Conservation (phyloP, 1,140 invertebrate species). For the Heliconius eleuchia region DNA sequence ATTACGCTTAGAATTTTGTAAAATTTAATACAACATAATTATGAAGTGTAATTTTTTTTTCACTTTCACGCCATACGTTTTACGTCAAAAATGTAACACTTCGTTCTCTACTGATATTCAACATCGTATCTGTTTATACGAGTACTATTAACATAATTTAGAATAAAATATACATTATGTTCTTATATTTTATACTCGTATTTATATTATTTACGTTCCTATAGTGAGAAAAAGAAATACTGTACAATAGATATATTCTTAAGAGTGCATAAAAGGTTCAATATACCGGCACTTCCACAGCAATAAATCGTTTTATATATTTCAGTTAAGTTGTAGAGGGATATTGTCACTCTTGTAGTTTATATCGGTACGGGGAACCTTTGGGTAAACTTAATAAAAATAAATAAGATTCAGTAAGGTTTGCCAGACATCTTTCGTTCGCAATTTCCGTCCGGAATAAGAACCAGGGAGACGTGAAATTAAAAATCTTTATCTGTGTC, state of each 20-base stretch:
- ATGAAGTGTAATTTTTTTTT: too few species aligned
- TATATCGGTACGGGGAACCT: slow-evolving; percentile 30
- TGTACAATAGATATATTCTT: neutral
- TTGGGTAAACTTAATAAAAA: slow-evolving; percentile 63
- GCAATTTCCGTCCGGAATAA: slow-evolving; percentile 71
- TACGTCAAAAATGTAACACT: too few species aligned
- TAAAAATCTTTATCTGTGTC: slow-evolving; percentile 59
- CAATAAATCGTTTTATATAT: slow-evolving; percentile 29
- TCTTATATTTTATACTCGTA: too few species aligned
- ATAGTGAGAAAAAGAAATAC: neutral
- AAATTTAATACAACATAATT: too few species aligned
- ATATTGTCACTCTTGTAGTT: slow-evolving; percentile 33
- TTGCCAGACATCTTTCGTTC: slow-evolving; percentile 43
- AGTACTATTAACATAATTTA: too few species aligned
- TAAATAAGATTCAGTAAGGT: slow-evolving; percentile 64
- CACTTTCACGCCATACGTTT: too few species aligned
- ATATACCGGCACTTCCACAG: slow-evolving; percentile 6
- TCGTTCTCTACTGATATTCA: too few species aligned
- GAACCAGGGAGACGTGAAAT: slow-evolving; percentile 72
- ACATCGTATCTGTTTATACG: too few species aligned
- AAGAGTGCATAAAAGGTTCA: slow-evolving; percentile 7
- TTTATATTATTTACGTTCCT: too few species aligned
- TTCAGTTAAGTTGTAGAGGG: slow-evolving; percentile 24
- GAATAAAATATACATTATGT: too few species aligned
- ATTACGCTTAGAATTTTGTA: too few species aligned